Evolutionary conservation across 2,113 vertebrate species (phyloP).

Genomic region (Tetrao urogallus): DNA sequence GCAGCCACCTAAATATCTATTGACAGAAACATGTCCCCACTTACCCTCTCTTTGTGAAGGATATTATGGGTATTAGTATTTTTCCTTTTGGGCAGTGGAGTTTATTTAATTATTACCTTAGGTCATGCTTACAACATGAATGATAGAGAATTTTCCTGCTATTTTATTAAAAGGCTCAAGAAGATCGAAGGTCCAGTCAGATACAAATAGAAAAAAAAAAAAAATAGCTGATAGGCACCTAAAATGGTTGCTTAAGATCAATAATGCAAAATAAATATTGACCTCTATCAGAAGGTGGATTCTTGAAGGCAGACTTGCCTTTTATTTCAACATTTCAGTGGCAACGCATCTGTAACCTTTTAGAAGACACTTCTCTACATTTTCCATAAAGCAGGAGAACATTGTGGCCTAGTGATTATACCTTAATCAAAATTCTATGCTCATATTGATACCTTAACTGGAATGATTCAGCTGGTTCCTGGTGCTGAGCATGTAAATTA

Average conservation of each 20-base stretch:
- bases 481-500: not conserved
- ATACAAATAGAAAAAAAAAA: not conserved
- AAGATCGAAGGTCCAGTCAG: not conserved
- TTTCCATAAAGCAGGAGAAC: not conserved
- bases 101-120: not conserved
- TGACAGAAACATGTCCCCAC: not conserved
- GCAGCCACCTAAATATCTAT: not conserved
- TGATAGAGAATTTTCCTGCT: not conserved
- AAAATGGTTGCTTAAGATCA: not conserved
- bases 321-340: not conserved
- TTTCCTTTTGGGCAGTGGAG: not conserved
- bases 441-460: not conserved
- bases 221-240: not conserved
- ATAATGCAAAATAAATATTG: not conserved
- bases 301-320: not conserved
- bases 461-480: not conserved
- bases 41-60: not conserved
- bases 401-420: not conserved
- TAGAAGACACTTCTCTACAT: not conserved
- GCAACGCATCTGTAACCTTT: not conserved
- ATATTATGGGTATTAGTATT: not conserved
- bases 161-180: not conserved
- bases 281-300: not conserved
- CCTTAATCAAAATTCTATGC: not conserved
- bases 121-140: not conserved